These are phyloP conservation scores for Cosmorhoe ocellata DNA, from an alignment of 2,888 invertebrate genomes.

Conservation along the genomic window DNA sequence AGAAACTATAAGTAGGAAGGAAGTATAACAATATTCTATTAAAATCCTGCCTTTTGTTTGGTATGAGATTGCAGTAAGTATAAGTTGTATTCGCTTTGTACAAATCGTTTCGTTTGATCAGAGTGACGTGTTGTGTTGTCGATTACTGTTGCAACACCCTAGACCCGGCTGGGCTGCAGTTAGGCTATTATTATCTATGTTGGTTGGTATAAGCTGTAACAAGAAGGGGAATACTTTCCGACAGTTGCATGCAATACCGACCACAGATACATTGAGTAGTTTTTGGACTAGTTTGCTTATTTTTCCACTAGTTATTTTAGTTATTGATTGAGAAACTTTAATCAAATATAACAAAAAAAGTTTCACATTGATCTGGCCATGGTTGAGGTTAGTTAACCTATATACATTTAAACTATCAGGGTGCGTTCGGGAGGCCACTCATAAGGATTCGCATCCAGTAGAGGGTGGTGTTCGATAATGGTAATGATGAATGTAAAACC, in stretches of 20 bases:
- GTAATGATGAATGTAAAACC: no score
- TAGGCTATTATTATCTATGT: constrained; percentile 3
- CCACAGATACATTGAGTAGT: constrained; percentile 16
- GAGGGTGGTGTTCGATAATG: no score
- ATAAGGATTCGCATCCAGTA: no score
- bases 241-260: constrained; percentile 34
- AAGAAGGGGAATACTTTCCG: constrained; percentile 39
- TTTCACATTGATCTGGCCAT: no score
- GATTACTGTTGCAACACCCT: constrained; percentile 31
- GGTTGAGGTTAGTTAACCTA: no score
- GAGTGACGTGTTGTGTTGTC: constrained; percentile 32
- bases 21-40: background rate
- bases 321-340: background rate
- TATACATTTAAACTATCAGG: no score
- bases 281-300: background rate
- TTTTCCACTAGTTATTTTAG: constrained; percentile 3
- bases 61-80: background rate
- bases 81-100: constrained; percentile 8
- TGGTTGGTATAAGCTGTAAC: constrained; percentile 20
- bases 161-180: constrained; percentile 22
- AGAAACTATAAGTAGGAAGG: no score
- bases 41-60: constrained; percentile 1
- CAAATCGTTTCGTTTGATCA: constrained; percentile 18
- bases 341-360: background rate
- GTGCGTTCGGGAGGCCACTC: no score